These are phyloP conservation scores for Chouioia cunea DNA, from an alignment of 2,888 invertebrate genomes.

Conservation along the genomic window DNA sequence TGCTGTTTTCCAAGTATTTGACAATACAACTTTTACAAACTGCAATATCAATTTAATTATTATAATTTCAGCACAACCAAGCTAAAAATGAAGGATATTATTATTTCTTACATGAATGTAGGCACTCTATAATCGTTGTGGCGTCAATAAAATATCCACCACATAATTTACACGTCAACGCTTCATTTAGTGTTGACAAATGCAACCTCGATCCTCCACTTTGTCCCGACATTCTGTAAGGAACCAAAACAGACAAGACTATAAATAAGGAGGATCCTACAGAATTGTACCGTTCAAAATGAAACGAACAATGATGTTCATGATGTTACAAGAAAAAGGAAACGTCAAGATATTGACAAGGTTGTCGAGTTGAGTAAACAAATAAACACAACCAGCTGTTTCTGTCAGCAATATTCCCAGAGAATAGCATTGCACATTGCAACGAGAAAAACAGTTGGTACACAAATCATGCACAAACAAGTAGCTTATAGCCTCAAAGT, in stretches of 20 bases:
- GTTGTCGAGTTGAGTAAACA: neutral
- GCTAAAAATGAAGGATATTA: neutral
- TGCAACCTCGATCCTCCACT: conserved; percentile 63
- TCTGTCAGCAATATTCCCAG: too few relatives aligned
- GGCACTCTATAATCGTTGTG: conserved; percentile 83
- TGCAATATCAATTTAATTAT: conserved; percentile 63
- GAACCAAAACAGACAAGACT: conserved; percentile 18
- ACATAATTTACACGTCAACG: conserved; percentile 79
- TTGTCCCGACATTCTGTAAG: conserved; percentile 65
- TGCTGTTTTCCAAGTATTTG: conserved; percentile 77
- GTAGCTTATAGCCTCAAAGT: too few relatives aligned
- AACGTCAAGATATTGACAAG: too few relatives aligned
- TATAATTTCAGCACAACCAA: neutral
- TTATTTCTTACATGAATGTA: conserved; percentile 78
- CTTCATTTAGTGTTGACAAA: conserved; percentile 74
- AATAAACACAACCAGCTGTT: conserved; percentile 17
- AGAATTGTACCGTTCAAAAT: too few relatives aligned
- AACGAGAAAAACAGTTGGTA: too few relatives aligned
- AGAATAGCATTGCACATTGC: too few relatives aligned
- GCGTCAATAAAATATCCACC: conserved; percentile 83
- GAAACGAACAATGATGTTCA: too few relatives aligned
- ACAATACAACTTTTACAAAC: conserved; percentile 84
- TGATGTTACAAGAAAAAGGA: too few relatives aligned
- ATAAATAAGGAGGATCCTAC: too few relatives aligned
- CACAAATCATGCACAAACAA: too few relatives aligned